phyloP scores from a whole-genome alignment of 2,888 invertebrate species.

The Prosapia bicincta region DNA sequence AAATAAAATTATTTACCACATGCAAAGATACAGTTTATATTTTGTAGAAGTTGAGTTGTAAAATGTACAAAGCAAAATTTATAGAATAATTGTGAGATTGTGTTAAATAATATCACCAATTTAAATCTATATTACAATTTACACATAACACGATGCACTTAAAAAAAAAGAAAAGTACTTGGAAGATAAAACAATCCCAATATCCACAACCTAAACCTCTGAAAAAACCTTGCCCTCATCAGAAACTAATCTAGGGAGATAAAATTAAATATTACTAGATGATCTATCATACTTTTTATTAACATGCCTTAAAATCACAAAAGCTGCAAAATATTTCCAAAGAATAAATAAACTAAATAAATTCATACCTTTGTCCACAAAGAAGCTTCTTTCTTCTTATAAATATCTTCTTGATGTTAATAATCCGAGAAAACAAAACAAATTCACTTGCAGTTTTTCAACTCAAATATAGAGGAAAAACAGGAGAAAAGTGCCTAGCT shows the following conservation, averaged over 20 bases:
- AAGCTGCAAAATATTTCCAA: background rate
- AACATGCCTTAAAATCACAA: background rate
- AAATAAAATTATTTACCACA: no score
- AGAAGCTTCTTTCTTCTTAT: background rate
- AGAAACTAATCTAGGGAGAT: background rate
- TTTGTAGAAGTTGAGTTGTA: no score
- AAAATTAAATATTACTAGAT: background rate
- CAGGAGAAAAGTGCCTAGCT: background rate
- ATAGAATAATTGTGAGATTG: no score
- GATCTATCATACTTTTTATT: background rate
- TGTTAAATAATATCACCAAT: no score
- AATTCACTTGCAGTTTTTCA: background rate
- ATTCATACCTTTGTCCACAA: constrained; percentile 10
- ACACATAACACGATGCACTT: no score
- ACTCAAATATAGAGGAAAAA: background rate
- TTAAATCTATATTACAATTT: no score
- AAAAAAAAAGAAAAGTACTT: no score
- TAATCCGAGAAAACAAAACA: background rate
- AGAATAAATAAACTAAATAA: constrained; percentile 16
- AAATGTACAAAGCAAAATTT: no score
- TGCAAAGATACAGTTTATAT: no score
- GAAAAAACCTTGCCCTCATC: background rate
- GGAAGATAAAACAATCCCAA: background rate
- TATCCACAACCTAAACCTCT: background rate
- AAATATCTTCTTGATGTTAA: background rate